Conservation (phyloP, 2,888 invertebrate species). For the Magallana nippona region DNA sequence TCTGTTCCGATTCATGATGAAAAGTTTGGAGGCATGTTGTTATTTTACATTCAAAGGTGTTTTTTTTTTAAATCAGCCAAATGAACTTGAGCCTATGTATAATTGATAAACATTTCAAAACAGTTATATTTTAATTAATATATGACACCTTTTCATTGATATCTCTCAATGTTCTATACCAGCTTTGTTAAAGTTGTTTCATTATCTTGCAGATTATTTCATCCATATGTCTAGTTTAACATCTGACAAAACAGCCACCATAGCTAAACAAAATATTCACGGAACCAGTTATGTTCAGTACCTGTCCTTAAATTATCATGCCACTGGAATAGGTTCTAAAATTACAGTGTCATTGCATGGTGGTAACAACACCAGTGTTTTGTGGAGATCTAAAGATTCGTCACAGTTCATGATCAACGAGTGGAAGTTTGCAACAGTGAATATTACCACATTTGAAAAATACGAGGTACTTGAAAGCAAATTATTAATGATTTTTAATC, state of each 20-base stretch:
- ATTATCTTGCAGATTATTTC: background rate
- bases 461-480: background rate
- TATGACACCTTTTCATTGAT: too few relatives aligned
- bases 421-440: background rate
- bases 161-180: background rate
- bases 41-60: background rate
- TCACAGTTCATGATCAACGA: background rate
- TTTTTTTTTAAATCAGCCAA: too few relatives aligned
- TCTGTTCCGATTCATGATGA: background rate
- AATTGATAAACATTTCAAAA: too few relatives aligned
- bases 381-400: background rate
- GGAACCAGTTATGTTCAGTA: slow-evolving; percentile 3
- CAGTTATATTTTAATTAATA: too few relatives aligned
- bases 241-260: background rate
- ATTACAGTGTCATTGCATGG: background rate
- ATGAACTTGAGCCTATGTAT: too few relatives aligned
- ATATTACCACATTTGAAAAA: background rate
- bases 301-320: background rate
- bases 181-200: background rate
- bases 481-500: too few relatives aligned
- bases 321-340: background rate
- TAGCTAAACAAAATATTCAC: background rate
- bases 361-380: background rate
- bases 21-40: background rate
- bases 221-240: background rate